Evolutionary conservation across 2,113 vertebrate species (phyloP).

Genomic region (Orientallactaga bullata): DNA sequence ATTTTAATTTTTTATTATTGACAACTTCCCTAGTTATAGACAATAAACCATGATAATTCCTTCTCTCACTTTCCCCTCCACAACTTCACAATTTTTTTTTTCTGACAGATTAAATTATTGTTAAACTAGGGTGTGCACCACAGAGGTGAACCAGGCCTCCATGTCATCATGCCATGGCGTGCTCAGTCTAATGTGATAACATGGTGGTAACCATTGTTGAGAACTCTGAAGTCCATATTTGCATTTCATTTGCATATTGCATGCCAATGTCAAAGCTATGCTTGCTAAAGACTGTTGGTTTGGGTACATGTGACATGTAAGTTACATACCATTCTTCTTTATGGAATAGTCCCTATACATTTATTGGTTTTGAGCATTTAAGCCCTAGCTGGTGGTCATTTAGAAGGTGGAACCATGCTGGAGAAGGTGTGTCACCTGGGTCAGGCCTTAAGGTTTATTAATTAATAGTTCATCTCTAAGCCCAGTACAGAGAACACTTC

Average conservation of each 20-base stretch:
- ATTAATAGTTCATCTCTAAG: too few relatives aligned
- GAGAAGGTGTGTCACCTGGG: too few relatives aligned
- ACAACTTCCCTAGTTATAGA: too few relatives aligned
- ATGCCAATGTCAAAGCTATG: background rate
- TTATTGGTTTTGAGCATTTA: too few relatives aligned
- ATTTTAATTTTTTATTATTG: too few relatives aligned
- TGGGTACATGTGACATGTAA: background rate
- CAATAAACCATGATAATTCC: too few relatives aligned
- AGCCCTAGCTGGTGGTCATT: too few relatives aligned
- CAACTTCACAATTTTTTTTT: too few relatives aligned
- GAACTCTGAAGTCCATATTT: background rate
- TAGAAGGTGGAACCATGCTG: too few relatives aligned
- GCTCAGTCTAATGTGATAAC: background rate
- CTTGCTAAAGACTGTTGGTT: background rate
- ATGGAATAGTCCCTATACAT: background rate
- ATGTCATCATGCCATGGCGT: background rate
- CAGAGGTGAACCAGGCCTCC: background rate
- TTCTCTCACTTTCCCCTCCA: too few relatives aligned
- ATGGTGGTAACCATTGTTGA: background rate
- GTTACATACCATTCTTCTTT: background rate
- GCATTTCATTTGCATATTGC: background rate
- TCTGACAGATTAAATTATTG: background rate
- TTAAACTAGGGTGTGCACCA: background rate
- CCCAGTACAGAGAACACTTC: too few relatives aligned
- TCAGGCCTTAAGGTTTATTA: too few relatives aligned